A percentile compares a stretch with the other conserved stretches of the same genome.
Conservation (phyloP, 2,797 vertebrate genomes). For the Halcyon chelicuti region DNA sequence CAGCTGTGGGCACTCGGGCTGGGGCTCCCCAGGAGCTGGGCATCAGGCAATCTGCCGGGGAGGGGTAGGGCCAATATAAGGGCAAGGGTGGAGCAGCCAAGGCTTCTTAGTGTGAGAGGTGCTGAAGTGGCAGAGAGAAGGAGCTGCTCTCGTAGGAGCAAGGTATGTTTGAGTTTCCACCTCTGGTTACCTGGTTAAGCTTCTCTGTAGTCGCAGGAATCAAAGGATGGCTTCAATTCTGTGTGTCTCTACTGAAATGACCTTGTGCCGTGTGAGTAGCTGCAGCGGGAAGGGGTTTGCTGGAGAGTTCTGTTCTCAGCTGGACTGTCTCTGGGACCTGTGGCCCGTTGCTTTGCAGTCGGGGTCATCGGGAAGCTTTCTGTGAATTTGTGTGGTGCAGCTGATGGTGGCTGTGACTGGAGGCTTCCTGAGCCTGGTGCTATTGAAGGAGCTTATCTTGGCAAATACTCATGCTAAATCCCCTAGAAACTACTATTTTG, state of each 20-base stretch:
- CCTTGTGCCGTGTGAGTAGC: accelerated
- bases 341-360: neutral
- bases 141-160: neutral
- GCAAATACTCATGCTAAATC: neutral
- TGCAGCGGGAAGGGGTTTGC: neutral
- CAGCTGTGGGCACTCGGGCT: neutral
- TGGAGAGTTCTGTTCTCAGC: neutral
- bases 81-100: neutral
- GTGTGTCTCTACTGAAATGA: accelerated
- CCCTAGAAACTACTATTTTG: neutral
- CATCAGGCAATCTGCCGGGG: neutral
- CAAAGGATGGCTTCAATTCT: neutral
- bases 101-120: accelerated
- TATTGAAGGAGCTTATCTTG: neutral
- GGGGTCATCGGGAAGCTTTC: neutral
- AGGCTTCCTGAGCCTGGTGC: neutral
- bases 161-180: neutral
- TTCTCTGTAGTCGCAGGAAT: neutral
- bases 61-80: neutral
- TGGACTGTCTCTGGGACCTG: accelerated
- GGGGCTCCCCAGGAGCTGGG: neutral
- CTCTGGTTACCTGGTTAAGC: neutral
- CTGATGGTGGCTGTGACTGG: neutral
- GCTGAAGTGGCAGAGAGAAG: accelerated
- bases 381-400: neutral